Conservation (phyloP, 2,797 vertebrate species). For the Coracias cyanogaster region DNA sequence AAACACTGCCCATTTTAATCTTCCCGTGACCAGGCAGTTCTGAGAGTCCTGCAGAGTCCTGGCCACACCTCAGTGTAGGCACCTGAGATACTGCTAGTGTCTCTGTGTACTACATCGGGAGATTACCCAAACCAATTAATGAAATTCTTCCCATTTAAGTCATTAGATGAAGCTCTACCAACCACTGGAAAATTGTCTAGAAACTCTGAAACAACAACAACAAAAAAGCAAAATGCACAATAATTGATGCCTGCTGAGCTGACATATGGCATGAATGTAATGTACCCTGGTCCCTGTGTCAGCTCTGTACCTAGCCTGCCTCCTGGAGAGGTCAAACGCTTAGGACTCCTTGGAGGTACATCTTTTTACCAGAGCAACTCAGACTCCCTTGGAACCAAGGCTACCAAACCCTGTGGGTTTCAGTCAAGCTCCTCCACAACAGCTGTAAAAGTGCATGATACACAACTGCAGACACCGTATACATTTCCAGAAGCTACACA, state of each 20-base stretch:
- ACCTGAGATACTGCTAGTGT: neutral
- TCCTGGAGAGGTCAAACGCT: neutral
- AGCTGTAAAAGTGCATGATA: neutral
- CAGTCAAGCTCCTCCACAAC: neutral
- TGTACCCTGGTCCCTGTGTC: neutral
- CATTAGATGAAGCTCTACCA: neutral
- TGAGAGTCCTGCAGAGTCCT: neutral
- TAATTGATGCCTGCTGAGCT: neutral
- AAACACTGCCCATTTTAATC: neutral
- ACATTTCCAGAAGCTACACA: neutral
- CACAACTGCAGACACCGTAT: neutral
- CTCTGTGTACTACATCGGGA: neutral
- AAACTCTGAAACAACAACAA: neutral
- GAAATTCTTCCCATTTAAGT: neutral
- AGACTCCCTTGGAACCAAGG: neutral
- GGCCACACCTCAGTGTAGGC: neutral
- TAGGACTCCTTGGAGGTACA: neutral
- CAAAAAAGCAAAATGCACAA: neutral
- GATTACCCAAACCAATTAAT: neutral
- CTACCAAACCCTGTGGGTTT: neutral
- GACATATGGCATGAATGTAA: neutral
- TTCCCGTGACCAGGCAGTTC: neutral
- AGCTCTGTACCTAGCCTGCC: neutral
- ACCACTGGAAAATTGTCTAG: neutral
- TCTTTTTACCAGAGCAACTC: neutral